Evolutionary conservation across 2,888 invertebrate species (phyloP), one percentile per base, ranked within the genome.

Genomic region (Melieria picta): DNA sequence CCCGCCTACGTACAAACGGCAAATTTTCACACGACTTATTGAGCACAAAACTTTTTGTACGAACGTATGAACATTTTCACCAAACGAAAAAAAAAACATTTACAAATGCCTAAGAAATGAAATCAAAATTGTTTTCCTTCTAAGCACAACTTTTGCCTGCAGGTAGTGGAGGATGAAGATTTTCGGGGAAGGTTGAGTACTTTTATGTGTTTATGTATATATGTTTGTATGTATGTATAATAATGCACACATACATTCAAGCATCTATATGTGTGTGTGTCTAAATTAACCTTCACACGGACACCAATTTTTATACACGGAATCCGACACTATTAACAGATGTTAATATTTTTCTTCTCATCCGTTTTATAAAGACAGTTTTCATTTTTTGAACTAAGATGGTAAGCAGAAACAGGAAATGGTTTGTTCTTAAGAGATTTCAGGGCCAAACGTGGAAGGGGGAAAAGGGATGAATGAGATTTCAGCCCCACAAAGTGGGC

Each of bases 1-100:
- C 13, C 6, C 52, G 80, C 81, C 74, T 81, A 81, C 76, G 72
- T 73, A 77, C 81, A 82, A 82, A 80, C 82, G 80, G 82, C 77
- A 79, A 81, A 81, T 80, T 81, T 80, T 81, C 80, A 81, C 80
- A 81, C 80, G 83, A 77, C 82, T 77, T 83, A 81, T 81, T 82
- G 76, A 73, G 80, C 82, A 81, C 6, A n/a, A 4, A 5, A 30
- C 30, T 30, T 30, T 30, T 30, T 30, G 30, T 30, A 30, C 30
- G 3, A 30, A 30, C 30, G 30, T 3, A 30, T 16, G 10, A 16
- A 58, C 6, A 13, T 13, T 58, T 5, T 1, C 42, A 16, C n/a
- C 30, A 58, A 58, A 11, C 30, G 1, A 13, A 58, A 58, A 11
- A n/a, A 11, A n/a, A 7, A 42, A 2, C 16, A 58, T 10, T 30